Conservation (phyloP, 1,140 invertebrate species). For the Megalopta genalis region DNA sequence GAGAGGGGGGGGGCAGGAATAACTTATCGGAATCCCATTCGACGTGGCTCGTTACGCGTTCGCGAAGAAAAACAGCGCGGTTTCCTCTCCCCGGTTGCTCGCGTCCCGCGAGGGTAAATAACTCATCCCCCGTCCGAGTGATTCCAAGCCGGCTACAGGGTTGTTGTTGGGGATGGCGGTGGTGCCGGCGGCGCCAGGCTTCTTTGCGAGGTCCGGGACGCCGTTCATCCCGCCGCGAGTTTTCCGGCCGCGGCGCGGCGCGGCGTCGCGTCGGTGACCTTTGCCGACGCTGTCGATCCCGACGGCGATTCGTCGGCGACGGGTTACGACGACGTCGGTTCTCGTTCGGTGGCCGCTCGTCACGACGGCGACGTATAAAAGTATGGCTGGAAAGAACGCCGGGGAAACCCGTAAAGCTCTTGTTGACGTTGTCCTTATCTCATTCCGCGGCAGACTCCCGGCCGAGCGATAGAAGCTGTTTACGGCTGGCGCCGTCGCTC, state of each 20-base stretch:
- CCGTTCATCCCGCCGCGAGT: slow-evolving; percentile 33
- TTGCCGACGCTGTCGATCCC: slow-evolving; percentile 1
- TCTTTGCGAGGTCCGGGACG: slow-evolving; percentile 72
- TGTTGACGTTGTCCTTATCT: slow-evolving; percentile 68
- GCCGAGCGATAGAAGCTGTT: slow-evolving; percentile 50
- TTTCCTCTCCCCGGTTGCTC: slow-evolving; percentile 43
- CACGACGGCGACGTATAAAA: slow-evolving; percentile 66
- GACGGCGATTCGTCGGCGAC: slow-evolving; percentile 7
- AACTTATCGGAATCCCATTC: slow-evolving; percentile 46
- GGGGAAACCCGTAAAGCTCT: slow-evolving; percentile 49
- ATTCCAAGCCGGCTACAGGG: slow-evolving; percentile 55
- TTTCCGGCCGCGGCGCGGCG: slow-evolving; percentile 15
- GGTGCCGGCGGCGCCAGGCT: slow-evolving; percentile 65
- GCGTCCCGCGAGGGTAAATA: slow-evolving; percentile 70
- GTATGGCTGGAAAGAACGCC: slow-evolving; percentile 39
- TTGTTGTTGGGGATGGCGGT: too few relatives aligned
- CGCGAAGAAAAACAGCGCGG: slow-evolving; percentile 32
- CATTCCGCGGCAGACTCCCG: slow-evolving; percentile 44
- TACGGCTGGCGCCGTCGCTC: slow-evolving; percentile 51
- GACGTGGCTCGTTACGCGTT: slow-evolving; percentile 36
- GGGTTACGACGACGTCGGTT: slow-evolving; percentile 4
- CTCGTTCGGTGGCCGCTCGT: slow-evolving; percentile 50
- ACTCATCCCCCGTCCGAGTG: slow-evolving; percentile 71
- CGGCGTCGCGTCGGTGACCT: slow-evolving; percentile 24
- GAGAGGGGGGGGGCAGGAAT: background rate